Conservation (phyloP, 2,113 vertebrate species). For the Ictalurus punctatus region DNA sequence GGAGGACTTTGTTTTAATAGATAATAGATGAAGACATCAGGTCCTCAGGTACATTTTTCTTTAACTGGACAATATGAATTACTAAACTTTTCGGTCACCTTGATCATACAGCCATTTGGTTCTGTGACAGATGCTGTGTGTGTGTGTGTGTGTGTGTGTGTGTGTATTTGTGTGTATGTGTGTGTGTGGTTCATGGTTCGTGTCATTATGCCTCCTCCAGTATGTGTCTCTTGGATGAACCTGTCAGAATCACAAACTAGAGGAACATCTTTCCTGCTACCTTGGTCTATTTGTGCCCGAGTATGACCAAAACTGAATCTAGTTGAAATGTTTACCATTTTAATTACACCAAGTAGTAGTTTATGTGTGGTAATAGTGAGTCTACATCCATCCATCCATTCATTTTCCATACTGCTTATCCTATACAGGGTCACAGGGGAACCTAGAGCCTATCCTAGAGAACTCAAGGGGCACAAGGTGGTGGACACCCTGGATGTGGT, state of each 20-base stretch:
- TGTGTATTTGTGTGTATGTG: background rate
- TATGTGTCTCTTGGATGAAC: background rate
- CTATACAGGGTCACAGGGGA: too few species aligned
- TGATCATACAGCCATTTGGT: slow-evolving; percentile 49
- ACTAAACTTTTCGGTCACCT: slow-evolving; percentile 33
- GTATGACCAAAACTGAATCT: background rate
- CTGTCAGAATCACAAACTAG: background rate
- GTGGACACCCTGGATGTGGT: too few species aligned
- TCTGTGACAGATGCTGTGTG: slow-evolving; percentile 53
- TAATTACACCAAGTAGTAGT: background rate
- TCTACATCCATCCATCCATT: too few species aligned
- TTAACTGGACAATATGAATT: background rate
- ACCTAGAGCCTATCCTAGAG: too few species aligned
- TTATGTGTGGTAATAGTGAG: background rate
- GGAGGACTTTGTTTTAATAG: background rate
- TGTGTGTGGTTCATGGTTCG: background rate
- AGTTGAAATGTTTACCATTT: background rate
- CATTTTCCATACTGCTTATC: too few species aligned
- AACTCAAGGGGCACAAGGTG: too few species aligned
- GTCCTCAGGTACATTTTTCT: background rate
- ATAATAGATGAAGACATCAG: background rate
- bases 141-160: background rate
- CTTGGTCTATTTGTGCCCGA: background rate
- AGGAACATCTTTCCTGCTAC: background rate
- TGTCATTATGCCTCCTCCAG: background rate